Evolutionary conservation across 2,113 vertebrate genomes (phyloP), one percentile per base, ranked within the genome.

Genomic region (Leptobrachium ailaonicum): DNA sequence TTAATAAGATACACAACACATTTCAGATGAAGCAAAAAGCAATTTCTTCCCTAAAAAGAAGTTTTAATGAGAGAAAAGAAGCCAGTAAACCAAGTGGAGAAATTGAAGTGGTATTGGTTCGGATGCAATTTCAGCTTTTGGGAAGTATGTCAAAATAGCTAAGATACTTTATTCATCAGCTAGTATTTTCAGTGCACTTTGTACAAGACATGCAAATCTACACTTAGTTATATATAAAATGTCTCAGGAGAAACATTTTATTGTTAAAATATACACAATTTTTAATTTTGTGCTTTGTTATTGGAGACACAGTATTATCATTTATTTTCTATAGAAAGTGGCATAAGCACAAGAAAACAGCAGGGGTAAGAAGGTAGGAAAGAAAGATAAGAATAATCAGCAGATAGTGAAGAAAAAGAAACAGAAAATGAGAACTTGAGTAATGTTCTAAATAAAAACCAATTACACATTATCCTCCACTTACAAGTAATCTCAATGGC

Each of bases 1-100:
- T 66, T 80, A 80, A 80, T 80, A 73, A 73, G 71, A 80, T 41
- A 66, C 47, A 45, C 71, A 73, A 67, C 71, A 73, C 63, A 67
- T 80, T 80, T 79, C 10, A 73, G 58, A 7, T 54, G 69, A 54
- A 20, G 69, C 77, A 64, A 44, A n/a, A 79, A 72, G 77, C 77
- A 41, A 79, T 54, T 79, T 54, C 54, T 71, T 47, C 66, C 20
- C 20, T 32, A 32, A 32, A 32, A 1, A 32, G 20, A 32, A 32
- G 20, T 32, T 32, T 32, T 32, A 79, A 79, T 70, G 54, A 79
- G 70, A 66, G 20, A 73, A 66, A 66, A 79, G 77, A 69, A 79
- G 62, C 45, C 60, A 80, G 44, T 73, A 41, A 58, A 73, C 71
- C 45, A 40, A 73, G 78, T 47, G 71, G 47, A 50, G 72, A 68